These are phyloP conservation scores for Lepus townsendii DNA, from an alignment of 2,797 vertebrate species.

Conservation along the genomic window DNA sequence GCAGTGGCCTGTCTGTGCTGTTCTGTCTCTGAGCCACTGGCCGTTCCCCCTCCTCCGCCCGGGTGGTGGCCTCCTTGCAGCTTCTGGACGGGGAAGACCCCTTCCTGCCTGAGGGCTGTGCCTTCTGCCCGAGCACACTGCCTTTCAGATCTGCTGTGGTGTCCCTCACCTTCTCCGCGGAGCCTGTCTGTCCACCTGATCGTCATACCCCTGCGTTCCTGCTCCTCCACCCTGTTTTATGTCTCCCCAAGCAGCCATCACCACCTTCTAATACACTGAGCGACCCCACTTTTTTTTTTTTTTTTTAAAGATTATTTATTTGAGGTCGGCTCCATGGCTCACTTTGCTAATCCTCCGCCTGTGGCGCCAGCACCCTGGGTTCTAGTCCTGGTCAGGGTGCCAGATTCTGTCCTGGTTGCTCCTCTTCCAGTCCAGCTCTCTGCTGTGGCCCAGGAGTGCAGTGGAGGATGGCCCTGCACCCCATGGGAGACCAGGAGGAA, in stretches of 20 bases:
- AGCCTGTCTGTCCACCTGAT: background rate
- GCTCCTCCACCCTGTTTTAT: background rate
- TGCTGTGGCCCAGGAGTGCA: too few relatives aligned
- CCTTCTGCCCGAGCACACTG: background rate
- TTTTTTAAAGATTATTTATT: too few relatives aligned
- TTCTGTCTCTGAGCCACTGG: background rate
- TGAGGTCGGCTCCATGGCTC: too few relatives aligned
- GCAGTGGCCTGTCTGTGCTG: accelerated
- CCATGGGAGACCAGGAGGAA: too few relatives aligned
- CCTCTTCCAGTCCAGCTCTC: too few relatives aligned
- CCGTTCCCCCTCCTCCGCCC: background rate
- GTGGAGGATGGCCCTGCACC: too few relatives aligned
- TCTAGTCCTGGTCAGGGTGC: too few relatives aligned
- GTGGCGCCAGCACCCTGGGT: too few relatives aligned
- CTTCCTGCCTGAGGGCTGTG: background rate
- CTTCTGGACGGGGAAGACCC: background rate
- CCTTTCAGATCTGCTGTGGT: background rate
- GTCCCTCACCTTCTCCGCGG: background rate
- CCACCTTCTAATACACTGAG: background rate
- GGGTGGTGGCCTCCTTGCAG: background rate
- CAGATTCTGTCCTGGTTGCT: too few relatives aligned
- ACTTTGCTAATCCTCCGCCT: too few relatives aligned
- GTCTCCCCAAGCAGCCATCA: background rate
- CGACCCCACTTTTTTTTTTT: too few relatives aligned
- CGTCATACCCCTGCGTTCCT: background rate